phyloP scores from a whole-genome alignment of 2,113 vertebrate genomes.

The Chionomys nivalis region DNA sequence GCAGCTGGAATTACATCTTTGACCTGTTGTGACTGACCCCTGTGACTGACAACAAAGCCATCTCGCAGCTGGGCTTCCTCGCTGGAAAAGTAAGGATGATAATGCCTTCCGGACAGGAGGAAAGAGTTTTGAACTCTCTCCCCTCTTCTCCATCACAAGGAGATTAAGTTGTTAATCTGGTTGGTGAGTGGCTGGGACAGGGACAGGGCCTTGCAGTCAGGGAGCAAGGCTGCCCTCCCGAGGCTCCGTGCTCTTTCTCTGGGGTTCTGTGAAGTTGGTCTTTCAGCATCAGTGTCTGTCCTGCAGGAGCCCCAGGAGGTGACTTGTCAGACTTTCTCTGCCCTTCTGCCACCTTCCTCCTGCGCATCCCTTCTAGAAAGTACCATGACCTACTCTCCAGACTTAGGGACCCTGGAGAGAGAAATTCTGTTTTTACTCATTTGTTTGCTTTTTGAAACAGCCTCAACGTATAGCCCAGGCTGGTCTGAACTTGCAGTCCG shows the following conservation, averaged over 20 bases:
- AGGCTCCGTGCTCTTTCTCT: no score
- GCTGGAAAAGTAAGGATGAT: not conserved
- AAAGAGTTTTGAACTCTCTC: not conserved
- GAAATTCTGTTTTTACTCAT: not conserved
- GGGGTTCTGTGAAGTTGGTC: no score
- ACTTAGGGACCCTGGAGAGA: not conserved
- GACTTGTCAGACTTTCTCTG: not conserved
- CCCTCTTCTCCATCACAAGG: not conserved
- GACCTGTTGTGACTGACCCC: not conserved
- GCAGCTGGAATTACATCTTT: not conserved
- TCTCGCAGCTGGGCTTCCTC: not conserved
- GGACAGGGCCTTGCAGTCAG: not conserved
- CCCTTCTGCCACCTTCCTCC: not conserved
- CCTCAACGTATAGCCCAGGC: not conserved
- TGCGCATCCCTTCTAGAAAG: not conserved
- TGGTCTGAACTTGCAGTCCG: not conserved
- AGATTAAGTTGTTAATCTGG: not conserved
- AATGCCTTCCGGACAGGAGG: not conserved
- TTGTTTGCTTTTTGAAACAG: not conserved
- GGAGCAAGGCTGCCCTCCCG: not conserved
- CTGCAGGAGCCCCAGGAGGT: no score
- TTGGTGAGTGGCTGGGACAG: not conserved
- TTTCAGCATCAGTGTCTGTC: not conserved
- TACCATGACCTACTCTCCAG: not conserved
- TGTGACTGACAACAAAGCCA: not conserved